phyloP scores from a whole-genome alignment of 2,888 invertebrate genomes.

The Dasypolia templi region DNA sequence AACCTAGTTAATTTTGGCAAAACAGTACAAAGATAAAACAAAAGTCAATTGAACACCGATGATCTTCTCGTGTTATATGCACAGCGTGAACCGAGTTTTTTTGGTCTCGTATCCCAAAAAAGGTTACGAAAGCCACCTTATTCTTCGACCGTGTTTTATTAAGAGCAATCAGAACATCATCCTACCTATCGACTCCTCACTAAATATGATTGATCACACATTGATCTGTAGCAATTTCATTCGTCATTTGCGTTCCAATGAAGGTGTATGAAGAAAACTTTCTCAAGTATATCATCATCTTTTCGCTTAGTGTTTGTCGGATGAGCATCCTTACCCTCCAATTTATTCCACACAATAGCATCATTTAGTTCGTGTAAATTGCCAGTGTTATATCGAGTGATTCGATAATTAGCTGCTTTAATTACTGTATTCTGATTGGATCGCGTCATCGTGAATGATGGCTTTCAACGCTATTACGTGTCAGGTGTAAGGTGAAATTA shows the following conservation, averaged over 20 bases:
- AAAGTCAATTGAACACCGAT: background rate
- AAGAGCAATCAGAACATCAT: constrained; percentile 25
- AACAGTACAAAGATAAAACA: background rate
- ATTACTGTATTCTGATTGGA: constrained; percentile 67
- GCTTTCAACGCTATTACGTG: constrained; percentile 49
- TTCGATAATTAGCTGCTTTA: constrained; percentile 74
- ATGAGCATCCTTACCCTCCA: constrained; percentile 39
- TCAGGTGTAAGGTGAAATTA: constrained; percentile 38
- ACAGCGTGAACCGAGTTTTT: constrained; percentile 4
- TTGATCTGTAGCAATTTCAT: constrained; percentile 47
- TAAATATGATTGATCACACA: constrained; percentile 52
- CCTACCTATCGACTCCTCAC: constrained; percentile 46
- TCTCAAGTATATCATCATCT: constrained; percentile 31
- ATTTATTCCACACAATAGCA: constrained; percentile 60
- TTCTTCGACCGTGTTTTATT: constrained; percentile 26
- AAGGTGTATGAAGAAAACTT: constrained; percentile 27
- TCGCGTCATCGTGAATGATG: constrained; percentile 59
- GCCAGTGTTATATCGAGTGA: constrained; percentile 61
- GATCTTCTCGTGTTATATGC: background rate
- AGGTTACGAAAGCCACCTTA: background rate
- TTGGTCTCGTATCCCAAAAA: background rate
- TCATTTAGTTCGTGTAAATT: constrained; percentile 55
- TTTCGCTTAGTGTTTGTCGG: constrained; percentile 25
- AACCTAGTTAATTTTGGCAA: background rate
- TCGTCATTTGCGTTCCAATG: constrained; percentile 29